These are phyloP conservation scores for Eolophus roseicapilla DNA, from an alignment of 2,113 vertebrate genomes.

Conservation along the genomic window DNA sequence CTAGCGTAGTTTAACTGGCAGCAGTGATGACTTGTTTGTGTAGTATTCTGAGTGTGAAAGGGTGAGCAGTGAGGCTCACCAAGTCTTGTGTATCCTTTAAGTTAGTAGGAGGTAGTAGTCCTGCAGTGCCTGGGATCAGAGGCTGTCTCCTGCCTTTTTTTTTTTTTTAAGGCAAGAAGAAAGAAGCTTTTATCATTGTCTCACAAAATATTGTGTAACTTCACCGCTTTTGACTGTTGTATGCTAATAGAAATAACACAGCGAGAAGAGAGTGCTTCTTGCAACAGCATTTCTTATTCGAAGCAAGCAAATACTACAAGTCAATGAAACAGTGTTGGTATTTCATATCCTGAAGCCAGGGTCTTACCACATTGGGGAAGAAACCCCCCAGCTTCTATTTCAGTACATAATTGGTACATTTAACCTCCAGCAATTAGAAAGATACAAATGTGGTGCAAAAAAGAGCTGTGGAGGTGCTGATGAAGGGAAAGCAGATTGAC, in stretches of 20 bases:
- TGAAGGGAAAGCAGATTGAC: not conserved
- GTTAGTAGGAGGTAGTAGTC: not conserved
- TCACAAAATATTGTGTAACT: not conserved
- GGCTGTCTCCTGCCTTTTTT: not conserved
- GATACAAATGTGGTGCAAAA: not conserved
- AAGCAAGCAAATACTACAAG: not conserved
- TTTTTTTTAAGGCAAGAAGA: not conserved
- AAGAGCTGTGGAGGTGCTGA: not conserved
- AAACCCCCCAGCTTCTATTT: not conserved
- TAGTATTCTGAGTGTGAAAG: not conserved
- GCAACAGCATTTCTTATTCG: not conserved
- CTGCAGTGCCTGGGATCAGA: not conserved
- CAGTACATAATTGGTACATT: not conserved
- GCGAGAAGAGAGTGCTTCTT: not conserved
- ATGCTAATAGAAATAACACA: not conserved
- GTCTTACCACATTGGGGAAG: not conserved
- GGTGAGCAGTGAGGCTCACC: not conserved
- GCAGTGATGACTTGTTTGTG: not conserved
- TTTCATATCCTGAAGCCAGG: not conserved
- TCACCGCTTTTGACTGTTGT: not conserved
- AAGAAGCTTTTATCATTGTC: not conserved
- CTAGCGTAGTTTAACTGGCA: not conserved
- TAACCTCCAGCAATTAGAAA: not conserved
- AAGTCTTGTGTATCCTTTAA: too few species aligned
- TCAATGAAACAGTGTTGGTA: not conserved